Base-by-base conservation (phyloP, 2,888 invertebrate genomes). In the Xestia ashworthii region DNA sequence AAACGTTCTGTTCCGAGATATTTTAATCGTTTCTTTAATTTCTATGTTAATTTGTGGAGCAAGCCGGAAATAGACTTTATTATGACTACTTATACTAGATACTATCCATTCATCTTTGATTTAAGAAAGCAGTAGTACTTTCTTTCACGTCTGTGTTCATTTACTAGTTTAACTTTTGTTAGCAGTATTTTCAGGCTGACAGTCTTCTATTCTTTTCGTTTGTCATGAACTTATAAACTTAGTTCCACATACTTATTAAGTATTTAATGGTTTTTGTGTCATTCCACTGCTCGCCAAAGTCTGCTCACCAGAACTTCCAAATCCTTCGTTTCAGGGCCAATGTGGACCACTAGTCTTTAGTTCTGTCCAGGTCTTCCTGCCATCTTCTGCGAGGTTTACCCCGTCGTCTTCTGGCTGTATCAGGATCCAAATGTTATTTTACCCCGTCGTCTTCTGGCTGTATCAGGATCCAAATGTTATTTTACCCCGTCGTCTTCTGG, bases 1-100 rank as follows among this genome's bases (percentile, higher is more conserved):
- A 67, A 55, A 74, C 25, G 14, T 62, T 9, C 1, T 48, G 48
- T 14, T 69, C 58, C 19, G 4, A 38, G n/a, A 62, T 32, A 48
- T n/a, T 48, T 19, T 55, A 50, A 55, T 60, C n/a, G 25, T 25
- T 72, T 38, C 12, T 53, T 72, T 60, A 60, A 71, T 80, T 58
- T 46, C 11, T 38, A 80, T 71, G 48, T 50, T 53, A 72, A 66
- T 53, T 38, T 69, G 6, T 60, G 32, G 38, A 48, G 46, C 38
- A 16, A 19, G 9, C 11, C 9, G 22, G 48, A 41, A 71, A 71
- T 25, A 22, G 22, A 41, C 19, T 72, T 41, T 0, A 25, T 4
- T 71, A 22, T 46, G 32, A 22, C 16, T 71, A 5, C 19, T 14
- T 5, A n/a, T 55, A n/a, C 50, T 50, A 44, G 9, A 44, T 44